phyloP scores from a whole-genome alignment of 2,113 vertebrate genomes.

The Petroica traversi region DNA sequence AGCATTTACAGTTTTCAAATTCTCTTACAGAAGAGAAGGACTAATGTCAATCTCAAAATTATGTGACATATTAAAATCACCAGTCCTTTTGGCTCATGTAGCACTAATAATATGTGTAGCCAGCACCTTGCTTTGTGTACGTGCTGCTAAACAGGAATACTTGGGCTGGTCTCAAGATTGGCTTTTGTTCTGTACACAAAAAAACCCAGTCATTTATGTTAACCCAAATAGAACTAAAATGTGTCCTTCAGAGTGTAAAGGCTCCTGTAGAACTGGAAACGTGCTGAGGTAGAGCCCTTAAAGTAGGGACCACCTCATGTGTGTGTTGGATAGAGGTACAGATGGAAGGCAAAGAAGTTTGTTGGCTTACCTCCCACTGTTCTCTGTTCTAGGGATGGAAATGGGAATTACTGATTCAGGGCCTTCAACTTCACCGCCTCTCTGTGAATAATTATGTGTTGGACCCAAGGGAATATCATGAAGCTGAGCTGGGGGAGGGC shows the following conservation, averaged over 20 bases:
- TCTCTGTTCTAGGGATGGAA: background rate
- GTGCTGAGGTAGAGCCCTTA: accelerated
- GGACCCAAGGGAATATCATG: background rate
- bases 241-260: background rate
- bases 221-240: background rate
- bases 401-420: background rate
- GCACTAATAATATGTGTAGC: background rate
- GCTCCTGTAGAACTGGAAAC: background rate
- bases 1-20: background rate
- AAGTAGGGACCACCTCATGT: accelerated
- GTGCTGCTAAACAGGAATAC: background rate
- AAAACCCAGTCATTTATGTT: accelerated
- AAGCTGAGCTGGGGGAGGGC: background rate
- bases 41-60: background rate
- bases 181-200: background rate
- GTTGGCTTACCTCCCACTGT: background rate
- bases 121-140: background rate
- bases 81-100: background rate
- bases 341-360: background rate
- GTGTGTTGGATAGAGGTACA: background rate
- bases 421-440: background rate
- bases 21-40: background rate
- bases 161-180: background rate
- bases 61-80: background rate
- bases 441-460: background rate